Conservation (phyloP, 2,797 vertebrate species). For the Diplodus sargus region DNA sequence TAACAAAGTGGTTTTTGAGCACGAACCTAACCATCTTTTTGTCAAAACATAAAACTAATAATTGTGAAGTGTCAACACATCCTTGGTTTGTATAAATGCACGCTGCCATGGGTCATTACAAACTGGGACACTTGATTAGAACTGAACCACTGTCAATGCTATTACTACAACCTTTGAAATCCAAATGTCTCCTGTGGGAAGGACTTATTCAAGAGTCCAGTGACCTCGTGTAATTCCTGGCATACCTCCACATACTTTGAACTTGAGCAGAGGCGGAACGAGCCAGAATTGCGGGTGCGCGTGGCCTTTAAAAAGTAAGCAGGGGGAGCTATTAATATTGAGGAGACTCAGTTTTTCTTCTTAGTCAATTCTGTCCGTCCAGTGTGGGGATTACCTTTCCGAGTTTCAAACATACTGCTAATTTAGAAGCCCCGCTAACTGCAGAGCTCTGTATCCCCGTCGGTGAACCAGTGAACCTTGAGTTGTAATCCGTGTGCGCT, state of each 20-base stretch:
- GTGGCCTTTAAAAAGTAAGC: conserved; percentile 31
- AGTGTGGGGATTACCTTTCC: conserved; percentile 26
- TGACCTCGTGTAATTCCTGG: not conserved
- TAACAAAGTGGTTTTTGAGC: too few species aligned
- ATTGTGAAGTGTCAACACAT: too few species aligned
- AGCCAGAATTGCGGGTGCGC: conserved; percentile 1
- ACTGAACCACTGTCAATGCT: conserved; percentile 2
- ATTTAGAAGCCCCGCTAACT: conserved; percentile 47
- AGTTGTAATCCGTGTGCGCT: conserved; percentile 49
- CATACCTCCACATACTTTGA: conserved; percentile 2
- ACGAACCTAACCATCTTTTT: too few species aligned
- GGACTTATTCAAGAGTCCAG: not conserved
- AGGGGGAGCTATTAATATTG: conserved; percentile 25
- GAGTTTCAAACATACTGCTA: conserved; percentile 54
- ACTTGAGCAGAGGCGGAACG: conserved; percentile 1
- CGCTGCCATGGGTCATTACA: too few species aligned
- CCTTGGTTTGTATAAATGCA: too few species aligned
- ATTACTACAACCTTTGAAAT: not conserved
- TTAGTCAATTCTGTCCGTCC: conserved; percentile 25
- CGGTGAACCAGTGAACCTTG: conserved; percentile 47
- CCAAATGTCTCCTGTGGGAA: conserved; percentile 9
- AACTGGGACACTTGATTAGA: conserved; percentile 7
- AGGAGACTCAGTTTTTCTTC: conserved; percentile 19
- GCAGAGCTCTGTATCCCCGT: conserved; percentile 10
- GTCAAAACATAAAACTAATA: too few species aligned